Percentiles rank a stretch among this genome's conserved stretches.
Conservation (phyloP, 2,797 vertebrate species). For the Catharus ustulatus region DNA sequence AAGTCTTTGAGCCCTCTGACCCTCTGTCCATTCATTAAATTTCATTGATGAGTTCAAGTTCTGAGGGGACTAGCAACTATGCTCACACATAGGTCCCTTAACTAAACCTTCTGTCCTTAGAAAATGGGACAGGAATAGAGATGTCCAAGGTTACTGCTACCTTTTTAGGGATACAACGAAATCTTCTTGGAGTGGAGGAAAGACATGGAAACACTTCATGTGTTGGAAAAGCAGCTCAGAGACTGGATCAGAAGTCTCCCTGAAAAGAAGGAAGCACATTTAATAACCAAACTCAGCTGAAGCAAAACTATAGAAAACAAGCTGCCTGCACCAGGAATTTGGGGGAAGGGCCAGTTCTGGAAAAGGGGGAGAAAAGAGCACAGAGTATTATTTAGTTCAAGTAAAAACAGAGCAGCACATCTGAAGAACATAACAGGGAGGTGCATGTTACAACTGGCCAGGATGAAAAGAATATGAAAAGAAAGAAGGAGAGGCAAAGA, state of each 20-base stretch:
- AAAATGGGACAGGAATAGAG: neutral
- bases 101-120: neutral
- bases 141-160: neutral
- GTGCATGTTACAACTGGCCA: neutral
- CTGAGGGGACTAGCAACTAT: neutral
- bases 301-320: constrained; percentile 52
- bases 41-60: neutral
- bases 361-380: neutral
- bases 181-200: neutral
- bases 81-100: neutral
- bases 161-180: neutral
- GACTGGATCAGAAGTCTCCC: neutral
- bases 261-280: neutral
- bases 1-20: neutral
- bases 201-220: neutral
- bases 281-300: neutral
- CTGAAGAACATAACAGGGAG: neutral
- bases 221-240: neutral
- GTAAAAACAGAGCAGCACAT: neutral
- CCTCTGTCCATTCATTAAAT: neutral
- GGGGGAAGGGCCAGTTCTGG: neutral
- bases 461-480: constrained; percentile 22
- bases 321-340: neutral
- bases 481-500: neutral
- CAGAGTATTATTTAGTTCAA: neutral